Evolutionary conservation across 2,797 vertebrate species (phyloP), one percentile per base, ranked within the genome.

Genomic region (Micromesistius poutassou): DNA sequence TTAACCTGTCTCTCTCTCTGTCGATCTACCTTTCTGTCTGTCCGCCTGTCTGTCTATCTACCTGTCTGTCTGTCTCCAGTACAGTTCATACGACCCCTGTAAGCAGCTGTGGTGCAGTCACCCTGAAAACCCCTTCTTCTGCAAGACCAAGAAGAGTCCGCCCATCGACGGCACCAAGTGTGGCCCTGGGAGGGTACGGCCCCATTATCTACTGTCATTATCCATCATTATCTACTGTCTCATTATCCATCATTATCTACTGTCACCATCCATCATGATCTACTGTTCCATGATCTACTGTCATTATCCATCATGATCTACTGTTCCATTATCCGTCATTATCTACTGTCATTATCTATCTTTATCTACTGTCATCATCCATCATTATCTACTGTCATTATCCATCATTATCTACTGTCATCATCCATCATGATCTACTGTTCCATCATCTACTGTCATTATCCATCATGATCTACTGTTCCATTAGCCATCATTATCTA

Each of bases 81-180:
- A 98, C 92, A 93, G 95, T 12, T 97, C 93, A 0, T 94, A 93
- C 9, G 97, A 99, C 74, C 97, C 97, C 72, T 99, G 98, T 89
- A 97, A 97, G 82, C 96, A 98, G 89, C 93, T 99, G 75, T 99
- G 97, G 98, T 99, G 98, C 77, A 97, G 97, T 79, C 96, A 98
- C 81, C 96, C 96, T 0, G 95, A 96, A 89, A 98, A 98, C 86
- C 98, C 97, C 2, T 97, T 97, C 85, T 98, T 96, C 92, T 99
- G 97, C 86, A 98, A 96, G 90, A 97, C 97, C 42, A 98, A 97
- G 92, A 99, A 99, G 85, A 97, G 97, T 1, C 97, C 97, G 1
- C 96, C 98, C 0, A 91, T 99, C 30, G 97, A 99, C 0, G 98
- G 98, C 78, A 99, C 97, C 46, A 96, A 95, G 91, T 99, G 98